phyloP scores from a whole-genome alignment of 2,113 vertebrate genomes.

The Chaetops frenatus region DNA sequence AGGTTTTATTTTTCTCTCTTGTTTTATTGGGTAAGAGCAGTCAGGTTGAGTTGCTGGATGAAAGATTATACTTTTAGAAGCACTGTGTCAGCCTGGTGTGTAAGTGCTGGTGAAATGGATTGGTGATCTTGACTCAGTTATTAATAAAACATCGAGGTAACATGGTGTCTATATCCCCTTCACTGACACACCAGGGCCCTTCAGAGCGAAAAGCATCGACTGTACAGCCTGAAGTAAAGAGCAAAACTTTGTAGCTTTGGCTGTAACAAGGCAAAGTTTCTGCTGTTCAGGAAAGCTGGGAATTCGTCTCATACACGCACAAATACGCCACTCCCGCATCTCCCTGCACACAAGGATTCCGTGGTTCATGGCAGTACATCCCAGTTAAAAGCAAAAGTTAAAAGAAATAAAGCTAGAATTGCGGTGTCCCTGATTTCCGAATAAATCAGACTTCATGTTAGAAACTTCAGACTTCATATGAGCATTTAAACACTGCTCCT shows the following conservation, averaged over 20 bases:
- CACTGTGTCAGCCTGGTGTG: neutral
- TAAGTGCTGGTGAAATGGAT: neutral
- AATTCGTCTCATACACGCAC: accelerated
- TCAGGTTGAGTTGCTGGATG: constrained; percentile 2
- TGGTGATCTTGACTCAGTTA: neutral
- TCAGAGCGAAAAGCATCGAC: neutral
- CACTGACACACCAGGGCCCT: neutral
- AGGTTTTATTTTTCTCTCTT: constrained; percentile 25
- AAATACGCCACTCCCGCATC: accelerated
- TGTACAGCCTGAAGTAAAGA: neutral
- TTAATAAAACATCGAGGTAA: neutral
- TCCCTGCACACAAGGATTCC: accelerated
- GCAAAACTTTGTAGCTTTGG: neutral
- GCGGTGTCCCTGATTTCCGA: neutral
- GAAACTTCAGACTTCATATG: neutral
- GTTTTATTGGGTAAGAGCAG: constrained; percentile 2
- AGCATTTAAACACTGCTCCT: neutral
- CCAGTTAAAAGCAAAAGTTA: neutral
- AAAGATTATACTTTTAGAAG: constrained; percentile 20
- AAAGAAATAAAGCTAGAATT: neutral
- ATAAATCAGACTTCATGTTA: neutral
- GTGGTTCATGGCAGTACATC: accelerated
- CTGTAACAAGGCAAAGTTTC: neutral
- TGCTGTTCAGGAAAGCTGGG: neutral
- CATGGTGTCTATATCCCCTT: neutral